Evolutionary conservation across 1,140 invertebrate genomes (phyloP).

Genomic region (Melanaphis sacchari): DNA sequence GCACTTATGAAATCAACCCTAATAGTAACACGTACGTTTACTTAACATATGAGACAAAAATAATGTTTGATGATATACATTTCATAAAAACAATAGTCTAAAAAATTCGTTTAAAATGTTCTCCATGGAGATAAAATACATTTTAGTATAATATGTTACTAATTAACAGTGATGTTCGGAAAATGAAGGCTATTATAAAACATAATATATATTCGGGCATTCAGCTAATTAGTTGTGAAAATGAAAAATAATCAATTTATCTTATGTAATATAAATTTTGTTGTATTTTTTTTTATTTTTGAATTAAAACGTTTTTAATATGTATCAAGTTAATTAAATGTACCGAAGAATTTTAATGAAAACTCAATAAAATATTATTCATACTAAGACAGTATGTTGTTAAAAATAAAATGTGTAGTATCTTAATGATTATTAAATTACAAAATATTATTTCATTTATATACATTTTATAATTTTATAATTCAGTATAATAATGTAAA

Average conservation of each 20-base stretch:
- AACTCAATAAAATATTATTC: not conserved
- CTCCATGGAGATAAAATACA: not conserved
- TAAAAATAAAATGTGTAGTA: not conserved
- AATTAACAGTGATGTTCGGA: not conserved
- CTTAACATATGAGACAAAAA: not conserved
- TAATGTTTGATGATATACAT: not conserved
- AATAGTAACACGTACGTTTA: not conserved
- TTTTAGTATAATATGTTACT: not conserved
- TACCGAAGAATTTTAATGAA: not conserved
- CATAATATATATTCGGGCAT: not conserved
- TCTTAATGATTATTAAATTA: too few species aligned
- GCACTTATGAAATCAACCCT: slow-evolving; percentile 18
- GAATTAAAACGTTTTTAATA: too few species aligned
- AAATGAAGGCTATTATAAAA: too few species aligned
- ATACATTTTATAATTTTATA: not conserved
- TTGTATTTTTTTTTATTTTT: too few species aligned
- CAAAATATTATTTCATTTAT: not conserved
- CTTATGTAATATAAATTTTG: too few species aligned
- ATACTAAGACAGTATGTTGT: not conserved
- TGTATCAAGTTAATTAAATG: not conserved
- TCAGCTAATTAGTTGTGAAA: not conserved
- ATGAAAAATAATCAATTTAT: not conserved
- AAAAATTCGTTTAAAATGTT: not conserved
- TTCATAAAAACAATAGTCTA: not conserved
- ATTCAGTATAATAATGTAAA: not conserved